A percentile compares a stretch with the other conserved stretches of the same genome.
phyloP scores from a whole-genome alignment of 2,797 vertebrate genomes.

The Sebastes diploproa region DNA sequence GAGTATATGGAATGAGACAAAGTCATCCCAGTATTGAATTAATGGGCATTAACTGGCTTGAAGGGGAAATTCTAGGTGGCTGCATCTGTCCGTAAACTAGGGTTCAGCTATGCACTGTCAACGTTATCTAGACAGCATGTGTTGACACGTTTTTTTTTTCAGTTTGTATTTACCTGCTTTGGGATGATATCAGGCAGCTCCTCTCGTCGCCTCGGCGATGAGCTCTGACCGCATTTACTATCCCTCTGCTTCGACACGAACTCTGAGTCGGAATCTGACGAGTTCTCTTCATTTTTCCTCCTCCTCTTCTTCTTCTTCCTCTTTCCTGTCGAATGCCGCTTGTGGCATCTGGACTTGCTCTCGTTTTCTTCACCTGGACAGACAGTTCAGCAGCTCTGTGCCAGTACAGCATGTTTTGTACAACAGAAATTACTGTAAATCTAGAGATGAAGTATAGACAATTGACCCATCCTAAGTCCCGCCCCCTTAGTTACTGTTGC shows the following conservation, averaged over 20 bases:
- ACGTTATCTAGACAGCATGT: neutral
- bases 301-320: constrained; percentile 90
- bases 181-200: constrained; percentile 83
- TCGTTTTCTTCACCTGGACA: constrained; percentile 73
- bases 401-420: neutral
- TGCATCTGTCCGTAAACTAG: too few species aligned
- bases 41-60: too few species aligned
- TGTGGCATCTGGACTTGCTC: constrained; percentile 87
- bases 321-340: constrained; percentile 83
- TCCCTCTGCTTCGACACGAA: constrained; percentile 23
- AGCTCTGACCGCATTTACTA: neutral
- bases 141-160: neutral
- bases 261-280: constrained; percentile 71
- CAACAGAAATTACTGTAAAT: neutral
- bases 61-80: too few species aligned
- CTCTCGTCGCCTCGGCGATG: constrained; percentile 23
- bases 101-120: neutral
- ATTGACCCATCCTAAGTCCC: too few species aligned
- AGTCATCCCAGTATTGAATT: too few species aligned
- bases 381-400: neutral
- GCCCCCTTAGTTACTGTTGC: too few species aligned
- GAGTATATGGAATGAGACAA: neutral
- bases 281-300: constrained; percentile 86
- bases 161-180: constrained; percentile 63
- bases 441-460: neutral